Evolutionary conservation across 2,888 invertebrate genomes (phyloP), one percentile per base, ranked within the genome.

Genomic region (Eupithecia inturbata): DNA sequence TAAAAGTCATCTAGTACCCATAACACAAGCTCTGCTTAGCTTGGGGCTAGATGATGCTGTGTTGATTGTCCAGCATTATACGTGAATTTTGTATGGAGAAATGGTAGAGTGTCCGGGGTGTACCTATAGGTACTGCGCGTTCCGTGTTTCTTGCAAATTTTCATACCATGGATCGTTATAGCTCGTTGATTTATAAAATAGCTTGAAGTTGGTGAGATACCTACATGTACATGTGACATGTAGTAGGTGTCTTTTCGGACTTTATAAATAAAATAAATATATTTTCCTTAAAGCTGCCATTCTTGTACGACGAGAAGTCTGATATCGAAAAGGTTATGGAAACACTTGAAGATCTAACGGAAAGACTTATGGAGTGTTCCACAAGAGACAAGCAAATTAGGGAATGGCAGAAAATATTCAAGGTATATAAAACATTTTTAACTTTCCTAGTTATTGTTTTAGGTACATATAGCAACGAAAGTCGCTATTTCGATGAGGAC

Each of bases 361-460:
- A 95, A 1, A 95, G 95, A 77, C 93, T 98, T 31, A 89, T 91
- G 19, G 95, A 91, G 0, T 96, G 97, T 77, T 95, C 96, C 70
- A 94, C 95, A n/a, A 93, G 95, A 73, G 97, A 98, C 0, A 96
- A 95, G 71, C 96, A 97, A 83, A 98, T 96, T 85, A 96, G 97
- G 78, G 95, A 95, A 0, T 97, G 97, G 92, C 98, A 98, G 89
- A 98, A 97, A 87, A 96, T 97, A 85, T 98, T 98, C 84, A 97
- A 97, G 95, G 97, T 97, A 70, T 97, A 70, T 39, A 22, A n/a
- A 64, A 7, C 12, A 60, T 62, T 62, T 16, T 5, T 31, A 28
- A 14, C 31, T 19, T 31, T 22, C 4, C 16, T 31, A 62, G 9
- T 28, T 2, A 31, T 10, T n/a, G 12, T 45, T 45, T 45, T 19